Base-by-base conservation (phyloP, 2,113 vertebrate genomes). In the Helogale parvula region DNA sequence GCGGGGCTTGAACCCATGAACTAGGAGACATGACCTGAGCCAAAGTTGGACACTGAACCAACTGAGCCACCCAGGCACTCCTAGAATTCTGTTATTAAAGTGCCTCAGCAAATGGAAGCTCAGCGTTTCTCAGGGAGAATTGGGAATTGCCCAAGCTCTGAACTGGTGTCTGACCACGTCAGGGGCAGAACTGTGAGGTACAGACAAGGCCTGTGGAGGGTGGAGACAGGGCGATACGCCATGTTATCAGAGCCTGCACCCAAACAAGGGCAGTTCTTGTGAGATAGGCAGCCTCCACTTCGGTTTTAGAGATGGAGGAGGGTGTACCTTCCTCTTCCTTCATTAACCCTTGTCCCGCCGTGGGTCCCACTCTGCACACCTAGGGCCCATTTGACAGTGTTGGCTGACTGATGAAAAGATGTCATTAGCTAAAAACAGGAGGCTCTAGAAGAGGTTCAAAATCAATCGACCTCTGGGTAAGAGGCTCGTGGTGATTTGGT, bases 141-240 rank as follows among this genome's bases (percentile, higher is more conserved):
- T 52, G 50, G 83, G 91, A 52, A 16, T 8, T 35, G 90, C 27
- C 50, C 2, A 7, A 15, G 35, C 25, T 72, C 54, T 41, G 80
- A 83, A 27, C 29, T 33, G 41, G n/a, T 5, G 1, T 50, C 84
- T 79, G 41, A 77, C 82, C 12, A 12, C 10, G 23, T 60, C 33
- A 89, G 57, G 33, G 31, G 33, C 66, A 15, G 4, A 7, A 3
- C 7, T 13, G 25, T 27, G 35, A 8, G 3, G n/a, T 17, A 35
- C 0, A 72, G 41, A 65, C 10, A 29, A 31, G 41, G n/a, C 47
- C 52, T 9, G 16, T 7, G n/a, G 5, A 19, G 5, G 19, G 31
- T 41, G 23, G 31, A 16, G 29, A 0, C 1, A 1, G 27, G 29
- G 31, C 5, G 0, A n/a, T 7, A 54, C 10, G 23, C 15, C 12